phyloP scores from a whole-genome alignment of 2,888 invertebrate species.

The Parapristionchus giblindavisi region DNA sequence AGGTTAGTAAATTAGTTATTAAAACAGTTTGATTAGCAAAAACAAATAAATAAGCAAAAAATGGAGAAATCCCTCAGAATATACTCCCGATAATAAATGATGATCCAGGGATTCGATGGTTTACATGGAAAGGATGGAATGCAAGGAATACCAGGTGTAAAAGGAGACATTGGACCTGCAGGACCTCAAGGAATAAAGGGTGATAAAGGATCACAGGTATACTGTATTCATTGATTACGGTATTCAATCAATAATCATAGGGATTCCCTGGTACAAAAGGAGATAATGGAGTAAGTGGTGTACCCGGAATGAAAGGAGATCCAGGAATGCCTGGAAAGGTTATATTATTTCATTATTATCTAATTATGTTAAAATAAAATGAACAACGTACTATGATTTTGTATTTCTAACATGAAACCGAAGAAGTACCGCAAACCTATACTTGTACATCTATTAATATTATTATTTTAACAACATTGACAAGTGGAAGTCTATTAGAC shows the following conservation, averaged over 20 bases:
- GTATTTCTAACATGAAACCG: no score
- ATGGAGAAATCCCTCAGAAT: neutral
- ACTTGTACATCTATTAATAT: no score
- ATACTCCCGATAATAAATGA: constrained; percentile 37
- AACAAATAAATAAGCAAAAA: neutral
- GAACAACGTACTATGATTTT: no score
- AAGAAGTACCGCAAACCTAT: no score
- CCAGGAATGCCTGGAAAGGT: constrained; percentile 57
- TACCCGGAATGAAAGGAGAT: constrained; percentile 59
- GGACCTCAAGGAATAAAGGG: constrained; percentile 62
- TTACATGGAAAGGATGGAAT: constrained; percentile 54
- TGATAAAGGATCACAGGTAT: constrained; percentile 58
- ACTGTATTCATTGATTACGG: neutral
- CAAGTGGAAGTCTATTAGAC: no score
- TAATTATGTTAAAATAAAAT: no score
- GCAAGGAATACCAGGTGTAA: constrained; percentile 59
- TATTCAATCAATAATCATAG: constrained; percentile 41
- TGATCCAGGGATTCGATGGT: constrained; percentile 40
- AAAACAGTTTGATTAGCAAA: no score
- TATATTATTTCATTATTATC: no score
- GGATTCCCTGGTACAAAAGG: constrained; percentile 61
- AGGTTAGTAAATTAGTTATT: neutral
- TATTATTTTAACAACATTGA: no score
- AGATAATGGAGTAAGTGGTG: constrained; percentile 51
- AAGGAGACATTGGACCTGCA: constrained; percentile 57